A percentile compares a stretch with the other conserved stretches of the same genome.
Evolutionary conservation across 2,113 vertebrate species (phyloP).

Genomic region (Rostratula benghalensis): DNA sequence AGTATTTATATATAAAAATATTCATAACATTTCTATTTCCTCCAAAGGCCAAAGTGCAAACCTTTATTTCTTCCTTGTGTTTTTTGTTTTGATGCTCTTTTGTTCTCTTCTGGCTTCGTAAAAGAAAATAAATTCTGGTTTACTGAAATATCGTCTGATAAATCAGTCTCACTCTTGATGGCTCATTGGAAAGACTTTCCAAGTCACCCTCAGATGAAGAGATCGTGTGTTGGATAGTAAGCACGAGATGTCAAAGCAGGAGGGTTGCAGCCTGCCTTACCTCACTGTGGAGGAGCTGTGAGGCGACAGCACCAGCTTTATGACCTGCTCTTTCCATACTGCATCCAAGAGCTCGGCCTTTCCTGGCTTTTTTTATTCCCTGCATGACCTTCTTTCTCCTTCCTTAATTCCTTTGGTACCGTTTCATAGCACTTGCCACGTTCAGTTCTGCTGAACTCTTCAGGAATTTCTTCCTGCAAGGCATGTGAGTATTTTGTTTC

Average conservation of each 20-base stretch:
- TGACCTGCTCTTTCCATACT: neutral
- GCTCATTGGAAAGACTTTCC: neutral
- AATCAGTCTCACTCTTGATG: neutral
- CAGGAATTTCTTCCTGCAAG: constrained; percentile 1
- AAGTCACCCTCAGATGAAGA: neutral
- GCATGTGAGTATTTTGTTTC: neutral
- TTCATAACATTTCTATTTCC: neutral
- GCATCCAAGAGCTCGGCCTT: neutral
- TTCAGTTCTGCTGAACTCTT: neutral
- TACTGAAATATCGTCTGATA: neutral
- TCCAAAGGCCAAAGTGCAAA: neutral
- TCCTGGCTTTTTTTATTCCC: neutral
- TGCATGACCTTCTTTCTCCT: neutral
- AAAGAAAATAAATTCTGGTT: neutral
- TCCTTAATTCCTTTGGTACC: neutral
- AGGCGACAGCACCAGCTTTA: neutral
- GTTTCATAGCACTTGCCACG: neutral
- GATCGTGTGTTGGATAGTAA: neutral
- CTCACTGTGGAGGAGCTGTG: neutral
- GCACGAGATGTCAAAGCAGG: neutral
- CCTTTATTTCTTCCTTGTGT: neutral
- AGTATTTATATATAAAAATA: too few species aligned
- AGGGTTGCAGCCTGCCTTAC: neutral
- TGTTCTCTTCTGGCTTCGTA: neutral
- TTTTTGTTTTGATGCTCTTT: constrained; percentile 6